Base-by-base conservation (phyloP, 2,797 vertebrate genomes). In the Graptemys geographica region DNA sequence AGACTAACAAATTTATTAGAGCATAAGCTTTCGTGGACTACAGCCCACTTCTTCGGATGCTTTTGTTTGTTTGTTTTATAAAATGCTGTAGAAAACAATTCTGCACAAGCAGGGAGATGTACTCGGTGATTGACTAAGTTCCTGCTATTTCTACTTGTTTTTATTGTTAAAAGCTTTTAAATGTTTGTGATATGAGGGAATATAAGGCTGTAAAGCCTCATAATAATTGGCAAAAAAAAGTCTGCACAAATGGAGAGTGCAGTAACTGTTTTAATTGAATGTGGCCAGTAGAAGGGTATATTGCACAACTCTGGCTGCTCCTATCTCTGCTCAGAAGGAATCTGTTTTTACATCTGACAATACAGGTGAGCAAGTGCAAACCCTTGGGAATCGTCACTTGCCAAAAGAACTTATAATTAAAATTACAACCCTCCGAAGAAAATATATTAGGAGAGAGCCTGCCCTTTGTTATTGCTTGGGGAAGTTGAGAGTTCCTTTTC, bases 371-470 rank as follows among this genome's bases (percentile, higher is more conserved):
- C 53, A 16, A 4, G 5, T 47, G 25, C 6, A 79, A 87, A 82
- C 72, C 93, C 44, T 2, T 91, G 80, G 90, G 44, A 88, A 91
- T 95, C 65, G 94, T 69, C 41, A 33, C 76, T 90, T 94, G 57
- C 76, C 93, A 85, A 95, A 97, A 79, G 90, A 53, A 83, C 1
- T 1, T 89, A 90, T 92, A 94, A 96, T 96, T 96, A 96, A 96
- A 96, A 84, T 83, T 89, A 85, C 87, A 96, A 55, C 89, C 91
- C 72, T 97, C 93, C 90, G n/a, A 96, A 94, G 93, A 94, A 78
- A 97, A 56, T 16, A 5, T 56, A 10, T 95, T 93, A 93, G 80
- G 95, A 55, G 27, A 86, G 51, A 94, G 62, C 25, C 37, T 91
- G 53, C 4, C 83, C 82, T 95, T 96, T 72, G 21, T 97, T 96